Evolutionary conservation across 2,113 vertebrate genomes (phyloP).

Genomic region (Lepus timidus): DNA sequence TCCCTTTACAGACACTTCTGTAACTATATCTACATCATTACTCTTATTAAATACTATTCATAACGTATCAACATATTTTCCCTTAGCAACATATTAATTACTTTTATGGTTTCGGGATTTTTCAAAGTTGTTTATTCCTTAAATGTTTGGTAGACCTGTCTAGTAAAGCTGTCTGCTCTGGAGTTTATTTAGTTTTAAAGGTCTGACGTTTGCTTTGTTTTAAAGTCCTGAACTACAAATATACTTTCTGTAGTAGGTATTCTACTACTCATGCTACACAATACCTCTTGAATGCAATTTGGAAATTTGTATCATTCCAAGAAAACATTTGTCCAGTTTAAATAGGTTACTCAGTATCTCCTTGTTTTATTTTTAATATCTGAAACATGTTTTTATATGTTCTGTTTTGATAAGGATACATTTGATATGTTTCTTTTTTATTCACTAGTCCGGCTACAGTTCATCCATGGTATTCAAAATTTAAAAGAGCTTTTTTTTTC

Average conservation of each 20-base stretch:
- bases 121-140: background rate
- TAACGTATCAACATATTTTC: background rate
- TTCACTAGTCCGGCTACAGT: background rate
- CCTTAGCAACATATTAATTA: background rate
- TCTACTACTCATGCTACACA: background rate
- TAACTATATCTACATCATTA: background rate
- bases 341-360: background rate
- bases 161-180: background rate
- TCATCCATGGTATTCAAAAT: background rate
- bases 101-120: background rate
- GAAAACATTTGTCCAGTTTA: background rate
- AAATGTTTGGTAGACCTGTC: too few relatives aligned
- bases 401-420: background rate
- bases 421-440: background rate
- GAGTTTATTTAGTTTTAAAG: background rate
- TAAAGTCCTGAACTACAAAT: background rate
- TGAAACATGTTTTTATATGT: background rate
- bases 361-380: background rate
- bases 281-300: background rate
- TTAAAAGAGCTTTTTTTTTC: background rate
- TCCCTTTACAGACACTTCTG: background rate
- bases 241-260: background rate
- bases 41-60: background rate
- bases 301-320: background rate
- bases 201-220: background rate